A percentile compares a stretch with the other conserved stretches of the same genome.
Conservation (phyloP, 2,888 invertebrate species). For the Ernsta delagoae region DNA sequence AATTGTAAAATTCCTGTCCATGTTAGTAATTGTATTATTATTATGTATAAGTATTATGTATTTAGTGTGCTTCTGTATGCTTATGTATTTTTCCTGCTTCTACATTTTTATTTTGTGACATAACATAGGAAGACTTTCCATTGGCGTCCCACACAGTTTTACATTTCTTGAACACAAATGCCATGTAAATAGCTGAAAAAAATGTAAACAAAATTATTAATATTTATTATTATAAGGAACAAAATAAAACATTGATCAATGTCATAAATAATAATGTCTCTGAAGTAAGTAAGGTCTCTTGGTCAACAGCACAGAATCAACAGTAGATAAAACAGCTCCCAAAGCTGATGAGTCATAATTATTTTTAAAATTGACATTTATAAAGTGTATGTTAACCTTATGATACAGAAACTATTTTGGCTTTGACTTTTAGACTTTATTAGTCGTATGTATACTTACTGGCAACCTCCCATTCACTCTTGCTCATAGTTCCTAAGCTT, state of each 20-base stretch:
- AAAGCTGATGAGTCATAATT: no score
- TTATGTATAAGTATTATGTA: not conserved
- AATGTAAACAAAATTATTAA: slow-evolving; percentile 36
- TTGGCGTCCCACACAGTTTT: slow-evolving; percentile 85
- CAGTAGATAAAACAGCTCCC: no score
- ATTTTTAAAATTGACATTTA: no score
- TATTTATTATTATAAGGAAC: not conserved
- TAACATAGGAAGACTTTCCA: slow-evolving; percentile 80
- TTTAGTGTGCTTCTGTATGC: not conserved
- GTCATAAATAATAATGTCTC: no score
- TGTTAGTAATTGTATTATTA: no score
- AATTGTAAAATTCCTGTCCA: not conserved
- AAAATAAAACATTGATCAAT: no score
- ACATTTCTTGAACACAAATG: slow-evolving; percentile 91
- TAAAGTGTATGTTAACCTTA: no score
- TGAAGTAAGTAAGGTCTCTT: no score
- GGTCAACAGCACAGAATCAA: no score
- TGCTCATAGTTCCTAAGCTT: slow-evolving; percentile 92
- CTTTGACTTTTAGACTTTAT: no score
- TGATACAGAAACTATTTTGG: no score
- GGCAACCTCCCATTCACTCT: slow-evolving; percentile 96
- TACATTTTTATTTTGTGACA: slow-evolving; percentile 26
- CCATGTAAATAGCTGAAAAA: slow-evolving; percentile 89
- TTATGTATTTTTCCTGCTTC: slow-evolving; percentile 17
- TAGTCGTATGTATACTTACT: slow-evolving; percentile 85